Percentiles rank a stretch among this genome's conserved stretches.
Evolutionary conservation across 2,113 vertebrate genomes (phyloP).

Genomic region (Hypanus sabinus): DNA sequence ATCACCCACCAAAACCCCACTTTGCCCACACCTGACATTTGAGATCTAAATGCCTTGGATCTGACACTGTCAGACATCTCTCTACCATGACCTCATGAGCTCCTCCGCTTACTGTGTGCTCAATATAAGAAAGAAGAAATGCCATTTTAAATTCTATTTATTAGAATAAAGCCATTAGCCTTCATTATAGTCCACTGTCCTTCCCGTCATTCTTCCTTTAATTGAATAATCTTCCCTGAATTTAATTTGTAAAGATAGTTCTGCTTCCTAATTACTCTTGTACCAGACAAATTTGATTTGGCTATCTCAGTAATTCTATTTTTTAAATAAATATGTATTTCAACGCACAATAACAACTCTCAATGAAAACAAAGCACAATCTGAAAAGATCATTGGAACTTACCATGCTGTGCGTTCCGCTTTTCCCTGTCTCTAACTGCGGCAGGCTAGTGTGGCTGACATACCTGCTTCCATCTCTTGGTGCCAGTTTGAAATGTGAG

Average conservation of each 20-base stretch:
- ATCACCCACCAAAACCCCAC: too few relatives aligned
- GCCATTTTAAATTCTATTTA: background rate
- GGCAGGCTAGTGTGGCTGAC: too few relatives aligned
- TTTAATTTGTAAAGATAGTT: constrained; percentile 64
- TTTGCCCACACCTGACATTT: too few relatives aligned
- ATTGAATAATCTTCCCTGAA: constrained; percentile 55
- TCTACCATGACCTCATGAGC: too few relatives aligned
- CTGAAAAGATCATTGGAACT: background rate
- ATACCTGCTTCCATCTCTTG: background rate
- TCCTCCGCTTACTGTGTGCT: too few relatives aligned
- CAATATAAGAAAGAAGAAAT: background rate
- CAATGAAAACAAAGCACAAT: background rate
- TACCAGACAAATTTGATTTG: constrained; percentile 25
- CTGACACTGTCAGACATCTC: too few relatives aligned
- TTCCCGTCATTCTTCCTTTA: background rate
- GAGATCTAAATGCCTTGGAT: too few relatives aligned
- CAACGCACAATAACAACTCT: background rate
- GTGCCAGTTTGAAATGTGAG: background rate
- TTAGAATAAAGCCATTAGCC: constrained; percentile 4
- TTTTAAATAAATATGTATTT: background rate
- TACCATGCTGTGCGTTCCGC: background rate
- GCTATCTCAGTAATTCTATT: background rate
- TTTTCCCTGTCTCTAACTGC: background rate
- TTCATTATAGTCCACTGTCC: background rate
- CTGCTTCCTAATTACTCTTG: constrained; percentile 37